A percentile compares a stretch with the other conserved stretches of the same genome.
Evolutionary conservation across 2,113 vertebrate genomes (phyloP).

Genomic region (Rostratula benghalensis): DNA sequence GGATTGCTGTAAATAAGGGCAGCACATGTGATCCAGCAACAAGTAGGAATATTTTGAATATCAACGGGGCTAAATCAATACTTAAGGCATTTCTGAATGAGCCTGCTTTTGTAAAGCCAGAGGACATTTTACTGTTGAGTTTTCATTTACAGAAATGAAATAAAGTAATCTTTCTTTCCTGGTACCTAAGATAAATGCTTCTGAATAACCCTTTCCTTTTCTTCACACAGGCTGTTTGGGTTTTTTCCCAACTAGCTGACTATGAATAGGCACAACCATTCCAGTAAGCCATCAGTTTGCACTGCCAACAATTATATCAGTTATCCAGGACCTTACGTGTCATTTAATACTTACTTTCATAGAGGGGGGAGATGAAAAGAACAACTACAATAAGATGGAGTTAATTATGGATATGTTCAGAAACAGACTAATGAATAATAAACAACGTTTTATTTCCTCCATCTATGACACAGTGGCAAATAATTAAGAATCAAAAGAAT

Average conservation of each 20-base stretch:
- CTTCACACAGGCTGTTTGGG: conserved; percentile 2
- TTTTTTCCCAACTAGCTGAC: conserved; percentile 17
- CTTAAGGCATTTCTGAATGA: background rate
- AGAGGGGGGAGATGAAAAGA: conserved; percentile 64
- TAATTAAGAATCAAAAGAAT: conserved; percentile 80
- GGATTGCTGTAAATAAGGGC: background rate
- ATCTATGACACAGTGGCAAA: conserved; percentile 68
- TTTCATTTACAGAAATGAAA: background rate
- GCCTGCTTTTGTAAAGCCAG: background rate
- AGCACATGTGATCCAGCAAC: background rate
- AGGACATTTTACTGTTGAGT: background rate
- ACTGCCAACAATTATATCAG: conserved; percentile 57
- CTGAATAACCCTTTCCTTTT: conserved; percentile 19
- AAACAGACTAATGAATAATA: conserved; percentile 74
- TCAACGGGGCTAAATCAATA: background rate
- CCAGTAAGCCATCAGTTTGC: background rate
- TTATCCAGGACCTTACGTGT: conserved; percentile 43
- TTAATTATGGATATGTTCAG: conserved; percentile 73
- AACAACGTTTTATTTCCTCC: conserved; percentile 71
- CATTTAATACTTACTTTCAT: conserved; percentile 66
- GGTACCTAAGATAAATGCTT: background rate
- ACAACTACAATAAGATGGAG: conserved; percentile 38
- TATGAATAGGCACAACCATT: conserved; percentile 56
- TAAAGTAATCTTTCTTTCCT: background rate
- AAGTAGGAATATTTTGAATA: background rate